Evolutionary conservation across 2,113 vertebrate genomes (phyloP), one percentile per base, ranked within the genome.

Genomic region (Notothenia rossii): DNA sequence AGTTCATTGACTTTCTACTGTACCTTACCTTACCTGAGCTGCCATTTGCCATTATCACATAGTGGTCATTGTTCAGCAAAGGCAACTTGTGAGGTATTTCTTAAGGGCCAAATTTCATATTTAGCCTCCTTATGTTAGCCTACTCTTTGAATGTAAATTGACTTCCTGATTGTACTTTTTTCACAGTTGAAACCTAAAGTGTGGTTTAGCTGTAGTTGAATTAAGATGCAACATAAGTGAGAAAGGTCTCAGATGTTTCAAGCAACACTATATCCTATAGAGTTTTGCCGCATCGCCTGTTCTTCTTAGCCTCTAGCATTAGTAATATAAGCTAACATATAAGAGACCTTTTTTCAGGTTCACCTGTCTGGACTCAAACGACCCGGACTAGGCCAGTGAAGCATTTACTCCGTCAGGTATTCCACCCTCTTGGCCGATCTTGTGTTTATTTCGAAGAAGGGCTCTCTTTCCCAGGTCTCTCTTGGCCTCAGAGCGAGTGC

Each of bases 381-480:
- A 55, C 25, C 33, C 64, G 45, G 60, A 60, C n/a, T 3, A 45
- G 75, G 64, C 74, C 66, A 73, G 56, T 45, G 51, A 62, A 62
- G 77, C 74, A 83, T 92, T 89, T 85, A 86, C 75, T 83, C 73
- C 33, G 29, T 83, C 86, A 93, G 93, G 92, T 94, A 89, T 92
- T 92, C 89, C 91, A 84, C 73, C 91, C 88, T 90, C 91, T 89
- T 88, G 86, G 86, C 84, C 81, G 70, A 85, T 90, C 90, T 92
- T 89, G 63, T 94, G 88, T 93, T 93, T 88, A 89, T 95, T 95
- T 96, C 96, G 95, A 96, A 94, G 93, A 89, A 96, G 95, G 95
- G 96, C 95, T 96, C 95, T 90, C 86, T 86, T 98, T 96, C 97
- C 97, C 97, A 97, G 97, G 96, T 98, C 97, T 94, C 96, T 97